Evolutionary conservation across 2,888 invertebrate species (phyloP), one percentile per base, ranked within the genome.

Genomic region (Cantharis flavilabris): DNA sequence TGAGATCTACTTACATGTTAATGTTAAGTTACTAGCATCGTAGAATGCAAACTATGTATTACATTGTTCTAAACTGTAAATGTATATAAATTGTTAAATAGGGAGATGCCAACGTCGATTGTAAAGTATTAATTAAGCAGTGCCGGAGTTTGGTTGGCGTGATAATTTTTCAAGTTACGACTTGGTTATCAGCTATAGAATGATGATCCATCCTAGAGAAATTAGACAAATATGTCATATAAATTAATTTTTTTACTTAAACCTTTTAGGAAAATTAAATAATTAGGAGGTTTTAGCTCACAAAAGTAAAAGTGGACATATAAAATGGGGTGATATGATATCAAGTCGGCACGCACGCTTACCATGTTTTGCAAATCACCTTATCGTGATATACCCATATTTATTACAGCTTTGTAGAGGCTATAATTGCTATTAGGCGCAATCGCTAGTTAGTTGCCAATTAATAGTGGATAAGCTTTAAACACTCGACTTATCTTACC

Each of bases 361-460:
- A 71, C 63, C 78, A 72, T 78, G 78, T 78, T 75, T 73, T 78
- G 75, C 78, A 78, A 78, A 78, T 78, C 75, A 78, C 75, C 67
- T 67, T 78, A 78, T 78, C 78, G 75, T 72, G 78, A 78, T 78
- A 64, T 62, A 20, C 72, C 70, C 67, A 26, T 78, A 78, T 78
- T 78, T 78, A 78, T 70, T 78, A 63, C 78, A 20, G 75, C 67
- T 76, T 67, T 75, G 77, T 49, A 72, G 70, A 70, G 63, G 23
- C 75, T 64, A 75, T 75, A 75, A 75, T 75, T 75, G 75, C 75
- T 69, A 75, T 75, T 75, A 75, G 70, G 71, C 71, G 71, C 75
- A 78, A 71, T 71, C 69, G 75, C 71, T 64, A 73, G 75, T 78
- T 78, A 75, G 70, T 75, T 75, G 70, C 73, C 78, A 76, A 76